A percentile compares a stretch with the other conserved stretches of the same genome.
Conservation (phyloP, 2,797 vertebrate species). For the Sebastolobus alascanus region DNA sequence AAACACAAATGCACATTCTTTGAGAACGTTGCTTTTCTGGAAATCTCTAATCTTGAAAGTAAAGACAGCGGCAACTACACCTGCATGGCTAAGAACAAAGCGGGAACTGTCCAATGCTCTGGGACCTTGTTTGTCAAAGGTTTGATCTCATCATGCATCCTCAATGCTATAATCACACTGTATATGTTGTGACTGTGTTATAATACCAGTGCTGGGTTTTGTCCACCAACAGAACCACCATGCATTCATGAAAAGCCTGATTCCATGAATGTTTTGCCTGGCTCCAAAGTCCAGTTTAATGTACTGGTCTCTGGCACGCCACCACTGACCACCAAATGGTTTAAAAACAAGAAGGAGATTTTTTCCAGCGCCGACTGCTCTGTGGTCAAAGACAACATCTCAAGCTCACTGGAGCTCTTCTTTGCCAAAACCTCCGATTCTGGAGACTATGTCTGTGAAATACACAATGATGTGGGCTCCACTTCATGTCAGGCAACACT, state of each 20-base stretch:
- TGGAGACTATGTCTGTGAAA: constrained; percentile 91
- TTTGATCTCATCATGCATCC: constrained; percentile 69
- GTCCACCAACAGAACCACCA: constrained; percentile 87
- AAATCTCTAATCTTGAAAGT: constrained; percentile 89
- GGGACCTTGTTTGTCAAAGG: constrained; percentile 92
- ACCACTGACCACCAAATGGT: constrained; percentile 92
- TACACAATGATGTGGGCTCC: constrained; percentile 92
- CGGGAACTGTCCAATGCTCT: constrained; percentile 89
- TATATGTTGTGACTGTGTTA: not conserved
- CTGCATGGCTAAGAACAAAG: constrained; percentile 90
- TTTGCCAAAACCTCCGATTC: constrained; percentile 90
- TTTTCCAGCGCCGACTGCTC: constrained; percentile 86
- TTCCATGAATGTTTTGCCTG: constrained; percentile 88
- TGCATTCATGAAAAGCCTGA: constrained; percentile 90
- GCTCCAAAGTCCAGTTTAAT: constrained; percentile 88
- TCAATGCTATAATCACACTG: not conserved
- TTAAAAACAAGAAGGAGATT: constrained; percentile 91
- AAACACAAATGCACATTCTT: constrained; percentile 93
- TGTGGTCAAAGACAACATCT: constrained; percentile 89
- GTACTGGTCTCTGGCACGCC: constrained; percentile 88
- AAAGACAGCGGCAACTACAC: constrained; percentile 89
- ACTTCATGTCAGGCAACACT: constrained; percentile 88
- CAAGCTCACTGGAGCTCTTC: constrained; percentile 90
- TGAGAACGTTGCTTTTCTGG: constrained; percentile 93
- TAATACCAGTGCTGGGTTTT: constrained; percentile 11